Conservation (phyloP, 2,113 vertebrate species). For the Clarias magur region DNA sequence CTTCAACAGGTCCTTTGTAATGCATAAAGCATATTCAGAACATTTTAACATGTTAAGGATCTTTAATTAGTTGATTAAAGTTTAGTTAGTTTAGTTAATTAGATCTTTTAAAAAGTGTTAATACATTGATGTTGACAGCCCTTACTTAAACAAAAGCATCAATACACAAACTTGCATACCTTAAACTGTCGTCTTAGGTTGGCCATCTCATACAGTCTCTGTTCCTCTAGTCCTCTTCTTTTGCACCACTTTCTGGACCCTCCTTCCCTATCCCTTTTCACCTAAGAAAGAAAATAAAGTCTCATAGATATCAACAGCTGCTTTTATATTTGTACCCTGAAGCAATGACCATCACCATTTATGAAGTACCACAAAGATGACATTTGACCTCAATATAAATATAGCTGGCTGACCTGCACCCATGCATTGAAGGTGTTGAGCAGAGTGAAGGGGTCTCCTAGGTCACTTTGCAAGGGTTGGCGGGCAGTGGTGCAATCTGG, state of each 20-base stretch:
- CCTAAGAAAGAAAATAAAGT: slow-evolving; percentile 63
- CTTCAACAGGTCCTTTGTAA: slow-evolving; percentile 76
- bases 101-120: too few relatives aligned
- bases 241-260: slow-evolving; percentile 86
- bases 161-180: slow-evolving; percentile 59
- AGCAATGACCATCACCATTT: background rate
- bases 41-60: too few relatives aligned
- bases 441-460: slow-evolving; percentile 88
- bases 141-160: background rate
- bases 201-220: slow-evolving; percentile 89
- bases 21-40: background rate
- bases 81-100: too few relatives aligned
- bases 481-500: slow-evolving; percentile 74
- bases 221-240: slow-evolving; percentile 85
- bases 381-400: background rate
- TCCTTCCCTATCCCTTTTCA: slow-evolving; percentile 76
- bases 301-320: background rate
- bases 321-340: background rate
- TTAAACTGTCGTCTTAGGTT: slow-evolving; percentile 90
- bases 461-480: slow-evolving; percentile 80
- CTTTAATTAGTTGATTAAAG: too few relatives aligned
- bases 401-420: slow-evolving; percentile 80
- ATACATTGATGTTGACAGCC: too few relatives aligned
- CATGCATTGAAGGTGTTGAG: slow-evolving; percentile 89
- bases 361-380: background rate